Base-by-base conservation (phyloP, 2,113 vertebrate genomes). In the Girardinichthys multiradiatus region DNA sequence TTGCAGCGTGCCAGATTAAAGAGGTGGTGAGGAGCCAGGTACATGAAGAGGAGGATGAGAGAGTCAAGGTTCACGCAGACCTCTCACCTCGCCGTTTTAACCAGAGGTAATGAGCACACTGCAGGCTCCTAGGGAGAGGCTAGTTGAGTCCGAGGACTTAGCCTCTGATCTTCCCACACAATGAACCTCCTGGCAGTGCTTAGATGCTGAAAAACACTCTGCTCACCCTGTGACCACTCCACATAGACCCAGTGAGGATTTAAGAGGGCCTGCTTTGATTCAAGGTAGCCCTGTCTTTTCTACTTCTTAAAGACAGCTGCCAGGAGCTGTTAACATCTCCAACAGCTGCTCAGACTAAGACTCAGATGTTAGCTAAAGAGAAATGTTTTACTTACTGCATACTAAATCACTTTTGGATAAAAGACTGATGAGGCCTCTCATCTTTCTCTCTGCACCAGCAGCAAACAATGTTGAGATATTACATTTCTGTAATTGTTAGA, bases 51-150 rank as follows among this genome's bases (percentile, higher is more conserved):
- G 70, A 83, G 80, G 79, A 86, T 81, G 85, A 86, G 82, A 78
- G 72, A 80, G 82, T 82, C 85, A 69, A 85, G 81, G 86, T 86
- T 85, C 59, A 60, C 33, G 17, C 35, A 42, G 74, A 73, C 72
- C 57, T 68, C 74, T 83, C 80, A 85, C 87, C 85, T 81, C 57
- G 28, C 74, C 74, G 85, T 83, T 91, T 92, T 92, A 90, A 89
- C 90, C 82, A 82, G 84, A 87, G 81, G 70, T 94, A 94, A 94
- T 92, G 91, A 94, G 92, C 86, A 78, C 76, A 62, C 71, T 19
- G 84, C 70, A 65, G 78, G 74, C 82, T 87, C 81, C 61, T 48
- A 68, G 69, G 77, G 81, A 77, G 72, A 65, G 10, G 68, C 79
- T 24, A 84, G 85, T 72, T 65, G 70, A 87, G 79, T 74, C 69